A percentile compares a stretch with the other conserved stretches of the same genome.
phyloP scores from a whole-genome alignment of 2,797 vertebrate genomes.

The Hapalemur alaotrensis region DNA sequence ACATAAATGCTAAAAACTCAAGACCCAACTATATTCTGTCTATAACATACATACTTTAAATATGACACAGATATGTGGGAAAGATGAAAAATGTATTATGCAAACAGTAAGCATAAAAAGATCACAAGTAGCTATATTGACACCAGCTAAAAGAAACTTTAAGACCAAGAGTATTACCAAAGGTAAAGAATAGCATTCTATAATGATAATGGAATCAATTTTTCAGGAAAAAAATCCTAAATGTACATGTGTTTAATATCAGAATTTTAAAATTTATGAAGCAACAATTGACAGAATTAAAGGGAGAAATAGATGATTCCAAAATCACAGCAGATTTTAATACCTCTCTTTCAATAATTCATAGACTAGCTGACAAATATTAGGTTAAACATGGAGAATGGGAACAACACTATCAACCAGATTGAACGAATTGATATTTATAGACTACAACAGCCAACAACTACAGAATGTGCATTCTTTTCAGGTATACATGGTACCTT shows the following conservation, averaged over 20 bases:
- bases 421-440: slow-evolving; percentile 1
- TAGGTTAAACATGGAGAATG: not conserved
- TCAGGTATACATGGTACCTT: not conserved
- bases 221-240: not conserved
- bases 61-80: not conserved
- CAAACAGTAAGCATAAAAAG: not conserved
- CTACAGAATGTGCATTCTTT: not conserved
- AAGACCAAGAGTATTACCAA: not conserved
- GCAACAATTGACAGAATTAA: not conserved
- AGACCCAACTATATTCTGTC: not conserved
- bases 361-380: not conserved
- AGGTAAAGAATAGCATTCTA: not conserved
- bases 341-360: not conserved
- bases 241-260: not conserved
- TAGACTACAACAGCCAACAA: not conserved
- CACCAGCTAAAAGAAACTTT: not conserved
- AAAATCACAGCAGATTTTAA: slow-evolving; percentile 12
- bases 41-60: not conserved
- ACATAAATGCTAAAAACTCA: not conserved
- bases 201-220: not conserved
- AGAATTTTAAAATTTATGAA: not conserved
- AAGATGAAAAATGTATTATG: not conserved
- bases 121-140: not conserved
- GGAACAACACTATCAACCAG: not conserved
- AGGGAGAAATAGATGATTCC: not conserved